phyloP scores from a whole-genome alignment of 1,140 invertebrate genomes.

The Adelges cooleyi region DNA sequence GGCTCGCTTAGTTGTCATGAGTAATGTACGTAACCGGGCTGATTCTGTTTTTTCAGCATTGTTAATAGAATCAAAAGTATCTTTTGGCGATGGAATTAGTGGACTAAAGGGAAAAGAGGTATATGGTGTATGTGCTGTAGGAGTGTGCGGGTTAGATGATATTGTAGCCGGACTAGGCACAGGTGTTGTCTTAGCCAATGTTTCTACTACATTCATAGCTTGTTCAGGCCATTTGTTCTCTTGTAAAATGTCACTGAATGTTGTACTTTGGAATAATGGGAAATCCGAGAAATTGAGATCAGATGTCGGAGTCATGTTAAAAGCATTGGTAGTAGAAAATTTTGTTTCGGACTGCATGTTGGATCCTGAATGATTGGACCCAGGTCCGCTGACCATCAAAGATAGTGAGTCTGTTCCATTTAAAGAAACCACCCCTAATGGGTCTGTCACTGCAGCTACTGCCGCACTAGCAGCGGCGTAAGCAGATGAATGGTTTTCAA shows the following conservation, averaged over 20 bases:
- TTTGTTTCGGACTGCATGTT: not conserved
- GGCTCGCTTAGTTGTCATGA: conserved; percentile 44
- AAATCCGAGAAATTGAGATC: conserved; percentile 18
- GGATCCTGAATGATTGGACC: not conserved
- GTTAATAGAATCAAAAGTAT: conserved; percentile 30
- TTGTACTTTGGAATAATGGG: not conserved
- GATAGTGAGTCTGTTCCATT: not conserved
- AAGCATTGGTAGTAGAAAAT: not conserved
- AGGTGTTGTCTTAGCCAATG: conserved; percentile 40
- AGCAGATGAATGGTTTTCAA: not conserved
- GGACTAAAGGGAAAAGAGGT: conserved; percentile 46
- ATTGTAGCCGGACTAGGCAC: conserved; percentile 40
- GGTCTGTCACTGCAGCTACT: not conserved
- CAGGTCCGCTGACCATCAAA: not conserved
- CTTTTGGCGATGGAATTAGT: conserved; percentile 40
- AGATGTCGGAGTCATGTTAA: not conserved
- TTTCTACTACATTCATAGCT: conserved; percentile 35
- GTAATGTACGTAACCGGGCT: conserved; percentile 51
- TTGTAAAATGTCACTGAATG: not conserved
- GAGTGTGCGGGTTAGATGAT: conserved; percentile 43
- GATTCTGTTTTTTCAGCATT: conserved; percentile 42
- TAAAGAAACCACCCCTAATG: not conserved
- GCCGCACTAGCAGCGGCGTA: not conserved
- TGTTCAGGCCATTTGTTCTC: conserved; percentile 8
- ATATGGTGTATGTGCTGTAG: conserved; percentile 34